phyloP scores from a whole-genome alignment of 2,113 vertebrate species.

The Passer domesticus region DNA sequence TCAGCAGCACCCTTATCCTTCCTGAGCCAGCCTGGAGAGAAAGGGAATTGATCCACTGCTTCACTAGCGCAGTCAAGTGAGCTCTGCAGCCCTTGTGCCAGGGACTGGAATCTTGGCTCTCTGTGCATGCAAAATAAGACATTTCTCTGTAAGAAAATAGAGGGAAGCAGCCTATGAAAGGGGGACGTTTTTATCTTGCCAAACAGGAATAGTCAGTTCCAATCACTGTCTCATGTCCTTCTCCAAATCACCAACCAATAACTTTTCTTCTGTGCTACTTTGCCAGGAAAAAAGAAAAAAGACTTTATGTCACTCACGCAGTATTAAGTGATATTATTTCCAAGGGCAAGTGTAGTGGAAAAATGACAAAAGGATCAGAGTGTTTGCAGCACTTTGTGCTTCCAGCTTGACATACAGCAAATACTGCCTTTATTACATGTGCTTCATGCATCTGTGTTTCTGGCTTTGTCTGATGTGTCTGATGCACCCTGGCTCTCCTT shows the following conservation, averaged over 20 bases:
- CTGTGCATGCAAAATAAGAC: constrained; percentile 30
- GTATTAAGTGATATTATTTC: constrained; percentile 27
- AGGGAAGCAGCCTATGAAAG: constrained; percentile 32
- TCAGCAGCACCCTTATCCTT: background rate
- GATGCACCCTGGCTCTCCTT: background rate
- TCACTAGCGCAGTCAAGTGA: background rate
- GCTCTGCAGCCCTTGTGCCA: constrained; percentile 24
- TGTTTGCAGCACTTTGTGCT: constrained; percentile 6
- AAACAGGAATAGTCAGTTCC: constrained; percentile 50
- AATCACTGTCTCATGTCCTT: constrained; percentile 9
- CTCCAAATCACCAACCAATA: constrained; percentile 20
- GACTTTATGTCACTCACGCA: background rate
- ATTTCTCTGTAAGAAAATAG: constrained; percentile 41
- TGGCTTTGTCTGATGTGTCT: background rate
- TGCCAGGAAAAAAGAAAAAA: constrained; percentile 24
- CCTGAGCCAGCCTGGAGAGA: background rate
- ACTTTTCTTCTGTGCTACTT: background rate
- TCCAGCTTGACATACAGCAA: background rate
- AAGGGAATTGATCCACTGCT: background rate
- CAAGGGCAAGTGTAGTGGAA: constrained; percentile 38
- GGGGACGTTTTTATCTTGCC: constrained; percentile 55
- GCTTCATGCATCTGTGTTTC: background rate
- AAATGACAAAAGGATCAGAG: constrained; percentile 50
- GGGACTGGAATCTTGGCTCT: constrained; percentile 8
- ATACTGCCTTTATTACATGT: background rate